Percentiles rank a stretch among this genome's conserved stretches.
Conservation (phyloP, 2,797 vertebrate genomes). For the Gadopsis marmoratus region DNA sequence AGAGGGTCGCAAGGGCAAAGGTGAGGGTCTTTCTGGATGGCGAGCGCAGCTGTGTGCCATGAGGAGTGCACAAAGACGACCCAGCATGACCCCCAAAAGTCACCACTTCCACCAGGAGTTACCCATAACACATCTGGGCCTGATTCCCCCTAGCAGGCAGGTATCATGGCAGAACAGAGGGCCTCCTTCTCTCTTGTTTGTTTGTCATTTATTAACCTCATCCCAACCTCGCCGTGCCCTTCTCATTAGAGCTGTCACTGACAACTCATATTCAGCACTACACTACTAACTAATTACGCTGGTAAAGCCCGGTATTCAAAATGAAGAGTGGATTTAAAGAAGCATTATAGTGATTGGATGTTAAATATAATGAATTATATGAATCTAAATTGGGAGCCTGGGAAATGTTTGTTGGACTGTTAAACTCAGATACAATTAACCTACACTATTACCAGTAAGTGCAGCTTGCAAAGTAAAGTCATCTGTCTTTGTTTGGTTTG, state of each 20-base stretch:
- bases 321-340: not conserved
- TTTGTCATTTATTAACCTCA: slow-evolving; percentile 85
- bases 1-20: slow-evolving; percentile 76
- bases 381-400: not conserved
- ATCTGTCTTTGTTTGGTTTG: not conserved
- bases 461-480: slow-evolving; percentile 5
- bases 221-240: slow-evolving; percentile 68
- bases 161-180: slow-evolving; percentile 76
- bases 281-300: no score
- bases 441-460: slow-evolving; percentile 1
- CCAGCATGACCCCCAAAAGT: slow-evolving; percentile 77
- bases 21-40: slow-evolving; percentile 72
- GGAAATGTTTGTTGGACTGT: slow-evolving; percentile 3
- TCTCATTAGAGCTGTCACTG: slow-evolving; percentile 80
- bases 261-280: slow-evolving; percentile 49
- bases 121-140: slow-evolving; percentile 86
- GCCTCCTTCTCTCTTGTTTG: slow-evolving; percentile 82
- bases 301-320: slow-evolving; percentile 29
- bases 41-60: slow-evolving; percentile 85
- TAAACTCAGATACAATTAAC: slow-evolving; percentile 32
- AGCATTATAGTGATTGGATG: not conserved
- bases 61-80: slow-evolving; percentile 74
- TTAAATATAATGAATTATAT: slow-evolving; percentile 13
- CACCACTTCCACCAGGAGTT: slow-evolving; percentile 74
- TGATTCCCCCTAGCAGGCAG: slow-evolving; percentile 78